A percentile compares a stretch with the other conserved stretches of the same genome.
These are phyloP conservation scores for Disparrhopalites patrizii DNA, from an alignment of 2,888 invertebrate genomes.

Conservation along the genomic window DNA sequence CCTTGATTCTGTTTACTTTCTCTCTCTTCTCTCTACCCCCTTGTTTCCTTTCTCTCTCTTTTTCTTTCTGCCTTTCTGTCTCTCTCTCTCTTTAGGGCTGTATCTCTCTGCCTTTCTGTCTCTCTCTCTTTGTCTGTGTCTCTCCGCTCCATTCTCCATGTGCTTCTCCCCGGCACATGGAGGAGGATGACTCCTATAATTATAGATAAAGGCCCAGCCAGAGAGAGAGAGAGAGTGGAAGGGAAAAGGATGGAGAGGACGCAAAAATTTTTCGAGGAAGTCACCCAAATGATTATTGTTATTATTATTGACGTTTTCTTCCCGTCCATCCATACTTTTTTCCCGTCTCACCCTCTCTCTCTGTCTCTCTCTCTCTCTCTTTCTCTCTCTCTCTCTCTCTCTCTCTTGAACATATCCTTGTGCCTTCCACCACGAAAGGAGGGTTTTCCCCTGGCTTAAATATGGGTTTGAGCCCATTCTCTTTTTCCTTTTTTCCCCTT, in stretches of 20 bases:
- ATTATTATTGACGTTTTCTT: constrained; percentile 42
- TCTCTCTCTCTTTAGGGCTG: not conserved
- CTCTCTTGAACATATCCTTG: not conserved
- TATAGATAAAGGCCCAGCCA: constrained; percentile 18
- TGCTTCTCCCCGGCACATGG: not conserved
- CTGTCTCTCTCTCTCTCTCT: not conserved
- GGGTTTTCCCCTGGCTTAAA: too few relatives aligned
- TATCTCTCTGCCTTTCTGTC: not conserved
- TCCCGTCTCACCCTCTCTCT: not conserved
- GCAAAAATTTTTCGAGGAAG: constrained; percentile 44
- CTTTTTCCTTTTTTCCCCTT: too few relatives aligned
- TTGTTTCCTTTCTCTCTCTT: too few relatives aligned
- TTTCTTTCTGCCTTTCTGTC: too few relatives aligned
- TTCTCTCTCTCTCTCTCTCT: not conserved
- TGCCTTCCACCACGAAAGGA: too few relatives aligned
- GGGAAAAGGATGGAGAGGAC: too few relatives aligned
- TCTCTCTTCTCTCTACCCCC: too few relatives aligned
- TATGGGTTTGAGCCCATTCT: too few relatives aligned
- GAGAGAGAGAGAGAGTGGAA: not conserved
- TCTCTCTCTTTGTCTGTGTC: too few relatives aligned
- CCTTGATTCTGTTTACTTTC: too few relatives aligned
- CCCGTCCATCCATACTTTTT: constrained; percentile 14
- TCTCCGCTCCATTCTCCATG: not conserved
- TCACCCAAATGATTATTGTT: constrained; percentile 44
- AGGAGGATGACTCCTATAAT: constrained; percentile 28